phyloP scores from a whole-genome alignment of 2,888 invertebrate genomes.

The Agonopterix heracliana region DNA sequence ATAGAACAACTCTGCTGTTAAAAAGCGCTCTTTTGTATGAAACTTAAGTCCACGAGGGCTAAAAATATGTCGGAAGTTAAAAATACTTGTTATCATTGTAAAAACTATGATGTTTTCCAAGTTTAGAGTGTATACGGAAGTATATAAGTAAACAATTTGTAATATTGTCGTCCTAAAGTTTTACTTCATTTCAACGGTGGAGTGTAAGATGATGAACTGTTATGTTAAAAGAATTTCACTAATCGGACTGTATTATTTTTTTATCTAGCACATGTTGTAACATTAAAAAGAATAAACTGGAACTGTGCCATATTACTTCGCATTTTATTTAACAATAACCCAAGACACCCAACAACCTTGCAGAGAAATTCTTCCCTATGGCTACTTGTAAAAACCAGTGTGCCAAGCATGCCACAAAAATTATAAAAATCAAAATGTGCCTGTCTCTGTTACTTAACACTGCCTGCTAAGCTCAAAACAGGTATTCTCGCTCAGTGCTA shows the following conservation, averaged over 20 bases:
- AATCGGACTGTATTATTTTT: slow-evolving; percentile 75
- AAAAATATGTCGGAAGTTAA: slow-evolving; percentile 39
- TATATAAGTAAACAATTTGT: slow-evolving; percentile 33
- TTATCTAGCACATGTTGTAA: slow-evolving; percentile 70
- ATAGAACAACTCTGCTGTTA: too few relatives aligned
- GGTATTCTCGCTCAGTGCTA: too few relatives aligned
- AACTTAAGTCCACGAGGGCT: slow-evolving; percentile 36
- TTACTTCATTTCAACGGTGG: slow-evolving; percentile 17
- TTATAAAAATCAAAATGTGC: too few relatives aligned
- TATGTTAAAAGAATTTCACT: slow-evolving; percentile 51
- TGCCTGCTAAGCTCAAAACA: too few relatives aligned
- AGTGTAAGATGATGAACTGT: slow-evolving; percentile 8
- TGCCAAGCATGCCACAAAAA: too few relatives aligned
- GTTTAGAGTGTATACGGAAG: slow-evolving; percentile 45
- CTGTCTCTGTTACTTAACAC: too few relatives aligned
- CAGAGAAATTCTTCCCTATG: too few relatives aligned
- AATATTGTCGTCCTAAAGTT: slow-evolving; percentile 32
- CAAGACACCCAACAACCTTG: not conserved
- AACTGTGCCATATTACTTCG: slow-evolving; percentile 64
- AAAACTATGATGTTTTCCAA: slow-evolving; percentile 57
- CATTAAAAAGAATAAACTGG: slow-evolving; percentile 70
- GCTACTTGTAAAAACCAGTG: too few relatives aligned
- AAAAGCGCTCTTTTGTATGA: slow-evolving; percentile 23
- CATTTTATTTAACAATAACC: slow-evolving; percentile 29
- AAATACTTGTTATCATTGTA: slow-evolving; percentile 64